Evolutionary conservation across 2,797 vertebrate genomes (phyloP), one percentile per base, ranked within the genome.

Genomic region (Cyclopterus lumpus): DNA sequence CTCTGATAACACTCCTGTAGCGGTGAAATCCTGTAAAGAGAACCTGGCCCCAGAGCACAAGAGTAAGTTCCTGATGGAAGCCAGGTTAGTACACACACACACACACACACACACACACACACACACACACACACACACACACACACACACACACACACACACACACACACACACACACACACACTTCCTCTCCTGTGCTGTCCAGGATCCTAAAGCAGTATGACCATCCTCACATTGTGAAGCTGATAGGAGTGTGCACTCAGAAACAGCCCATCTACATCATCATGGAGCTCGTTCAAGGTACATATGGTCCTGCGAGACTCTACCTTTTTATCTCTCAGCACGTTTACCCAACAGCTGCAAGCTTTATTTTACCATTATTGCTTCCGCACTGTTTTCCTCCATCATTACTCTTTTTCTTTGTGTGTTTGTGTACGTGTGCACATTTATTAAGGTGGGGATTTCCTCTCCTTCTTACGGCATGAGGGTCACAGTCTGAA

Each of bases 261-360:
- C 97, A 99, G 95, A 97, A 97, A 30, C 97, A 99, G 84, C 98
- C 98, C 28, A 97, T 99, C 78, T 99, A 99, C 88, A 99, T 99
- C 0, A 94, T 99, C 88, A 99, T 99, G 98, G 98, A 99, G 91
- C 93, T 99, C 0, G 93, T 99, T 67, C 94, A 96, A 91, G 98
- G 98, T 98, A 71, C 72, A 59, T 40, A 62, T 59, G 30, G 67
- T 20, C 51, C 26, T 71, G 58, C 49, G 42, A 11, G 28, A 71
- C 51, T 9, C 22, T 15, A 16, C 36, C 14, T 63, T 55, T 42
- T 48, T 8, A 60, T 18, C 8, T 49, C 20, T 16, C 26, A 18
- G 30, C 55, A 42, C 20, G 12, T 78, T 80, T 60, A 22, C 55
- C 3, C 3, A 22, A 46, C 59, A 38, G 28, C 30, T 46, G 22